Evolutionary conservation across 2,797 vertebrate genomes (phyloP).

Genomic region (Otolemur crassicaudatus): DNA sequence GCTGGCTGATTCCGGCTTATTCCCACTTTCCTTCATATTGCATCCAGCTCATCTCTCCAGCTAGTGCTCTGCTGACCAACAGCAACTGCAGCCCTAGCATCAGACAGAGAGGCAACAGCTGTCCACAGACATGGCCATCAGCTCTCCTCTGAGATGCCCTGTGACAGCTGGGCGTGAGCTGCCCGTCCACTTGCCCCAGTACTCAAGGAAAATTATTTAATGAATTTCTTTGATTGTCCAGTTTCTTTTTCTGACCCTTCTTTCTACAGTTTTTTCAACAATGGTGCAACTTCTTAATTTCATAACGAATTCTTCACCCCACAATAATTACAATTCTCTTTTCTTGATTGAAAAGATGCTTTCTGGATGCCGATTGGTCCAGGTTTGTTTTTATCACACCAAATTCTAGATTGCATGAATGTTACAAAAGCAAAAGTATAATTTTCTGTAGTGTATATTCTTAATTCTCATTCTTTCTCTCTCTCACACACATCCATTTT

Average conservation of each 20-base stretch:
- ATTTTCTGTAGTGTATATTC: background rate
- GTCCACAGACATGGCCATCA: fast-evolving
- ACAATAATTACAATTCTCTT: background rate
- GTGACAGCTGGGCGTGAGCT: fast-evolving
- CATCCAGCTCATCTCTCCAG: background rate
- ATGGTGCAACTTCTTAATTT: background rate
- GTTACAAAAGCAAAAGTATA: background rate
- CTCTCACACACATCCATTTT: background rate
- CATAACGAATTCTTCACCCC: background rate
- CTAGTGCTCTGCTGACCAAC: background rate
- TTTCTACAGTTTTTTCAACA: background rate
- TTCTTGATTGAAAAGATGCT: background rate
- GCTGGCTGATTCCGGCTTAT: background rate
- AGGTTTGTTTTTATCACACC: background rate
- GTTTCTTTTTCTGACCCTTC: background rate
- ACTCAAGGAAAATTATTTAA: background rate
- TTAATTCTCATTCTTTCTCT: background rate
- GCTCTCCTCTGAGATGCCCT: background rate
- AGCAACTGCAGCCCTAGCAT: background rate
- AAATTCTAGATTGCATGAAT: background rate
- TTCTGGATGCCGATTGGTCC: background rate
- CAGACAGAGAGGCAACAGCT: background rate
- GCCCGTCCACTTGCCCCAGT: fast-evolving
- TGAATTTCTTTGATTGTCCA: background rate
- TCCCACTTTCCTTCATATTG: background rate